Base-by-base conservation (phyloP, 2,113 vertebrate genomes). In the Megaleporinus macrocephalus region DNA sequence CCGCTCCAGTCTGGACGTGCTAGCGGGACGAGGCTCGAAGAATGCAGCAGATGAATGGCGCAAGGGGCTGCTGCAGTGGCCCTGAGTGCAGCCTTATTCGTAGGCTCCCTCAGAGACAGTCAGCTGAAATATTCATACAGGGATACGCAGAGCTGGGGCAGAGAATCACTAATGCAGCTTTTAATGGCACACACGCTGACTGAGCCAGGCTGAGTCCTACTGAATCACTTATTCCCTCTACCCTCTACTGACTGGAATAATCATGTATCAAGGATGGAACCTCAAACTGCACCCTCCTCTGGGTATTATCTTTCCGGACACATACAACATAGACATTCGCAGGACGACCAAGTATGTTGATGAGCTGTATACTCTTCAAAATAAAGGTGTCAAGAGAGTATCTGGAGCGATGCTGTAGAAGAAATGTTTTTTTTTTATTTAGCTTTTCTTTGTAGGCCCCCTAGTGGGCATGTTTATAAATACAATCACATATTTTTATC, bases 61-160 rank as follows among this genome's bases (percentile, higher is more conserved):
- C 33, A 59, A 36, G 59, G 41, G 63, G 59, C 29, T 30, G 44
- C 57, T 66, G 66, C 74, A 47, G 63, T 63, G 66, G 61, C 86
- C 73, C 81, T 74, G 85, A 75, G 68, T 86, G 72, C 75, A 36
- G 78, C 53, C 79, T 84, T 87, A 84, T 83, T 75, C 29, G 78
- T 79, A 83, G 72, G 83, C 44, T 74, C 76, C 59, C 75, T 86
- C 36, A 80, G 68, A 81, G 71, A 84, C 61, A 68, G 84, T 63
- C 63, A 79, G 79, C 77, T 91, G 53, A 92, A 92, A 90, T 82
- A 90, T 87, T 90, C 83, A 92, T 92, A 87, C 81, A 85, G 36
- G 71, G 57, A 83, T 41, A 82, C 55, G 29, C 61, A 47, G 57
- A 80, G n/a, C 4, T 81, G 83, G 83, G 79, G 81, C 82, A 86